These are phyloP conservation scores for Coendou prehensilis DNA, from an alignment of 2,797 vertebrate species.

Conservation along the genomic window DNA sequence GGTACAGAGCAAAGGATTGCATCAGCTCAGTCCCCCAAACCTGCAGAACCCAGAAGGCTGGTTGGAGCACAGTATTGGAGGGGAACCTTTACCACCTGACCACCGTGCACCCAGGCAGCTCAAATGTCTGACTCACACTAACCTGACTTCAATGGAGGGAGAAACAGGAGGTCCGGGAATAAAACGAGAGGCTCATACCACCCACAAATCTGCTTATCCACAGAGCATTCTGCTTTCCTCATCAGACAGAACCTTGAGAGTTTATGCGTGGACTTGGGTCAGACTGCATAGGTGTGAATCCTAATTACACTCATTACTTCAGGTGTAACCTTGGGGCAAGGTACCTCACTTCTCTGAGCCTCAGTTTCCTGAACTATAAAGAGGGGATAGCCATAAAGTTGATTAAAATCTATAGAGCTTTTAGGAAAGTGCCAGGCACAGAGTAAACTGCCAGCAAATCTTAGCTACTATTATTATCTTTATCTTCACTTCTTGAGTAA, in stretches of 20 bases:
- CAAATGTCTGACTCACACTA: background rate
- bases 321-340: background rate
- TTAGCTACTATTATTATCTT: background rate
- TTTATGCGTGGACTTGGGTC: background rate
- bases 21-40: too few species aligned
- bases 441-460: background rate
- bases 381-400: background rate
- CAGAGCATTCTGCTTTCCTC: background rate
- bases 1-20: background rate
- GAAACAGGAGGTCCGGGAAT: fast-evolving
- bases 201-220: background rate
- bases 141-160: background rate
- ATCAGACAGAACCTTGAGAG: background rate
- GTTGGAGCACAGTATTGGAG: background rate
- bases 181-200: background rate
- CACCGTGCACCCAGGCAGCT: fast-evolving
- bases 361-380: background rate
- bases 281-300: background rate
- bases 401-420: background rate
- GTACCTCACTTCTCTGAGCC: background rate
- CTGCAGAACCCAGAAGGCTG: background rate
- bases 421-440: background rate
- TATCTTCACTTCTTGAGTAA: background rate
- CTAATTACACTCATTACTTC: background rate
- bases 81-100: background rate